phyloP scores from a whole-genome alignment of 2,888 invertebrate genomes.

The Cheilosia impressa region DNA sequence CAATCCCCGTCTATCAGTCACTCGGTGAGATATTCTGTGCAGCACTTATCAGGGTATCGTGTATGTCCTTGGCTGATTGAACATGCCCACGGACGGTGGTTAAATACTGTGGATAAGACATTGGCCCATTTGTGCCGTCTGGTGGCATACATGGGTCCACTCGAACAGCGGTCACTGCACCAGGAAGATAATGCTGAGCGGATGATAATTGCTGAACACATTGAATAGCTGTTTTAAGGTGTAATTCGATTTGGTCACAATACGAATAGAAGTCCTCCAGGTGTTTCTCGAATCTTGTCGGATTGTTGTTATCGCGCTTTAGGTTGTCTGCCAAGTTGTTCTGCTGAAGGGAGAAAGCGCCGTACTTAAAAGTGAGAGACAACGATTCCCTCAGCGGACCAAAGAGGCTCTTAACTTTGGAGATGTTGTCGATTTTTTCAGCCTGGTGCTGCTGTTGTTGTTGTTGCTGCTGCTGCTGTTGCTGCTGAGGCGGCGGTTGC shows the following conservation, averaged over 20 bases:
- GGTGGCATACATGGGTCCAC: slow-evolving; percentile 88
- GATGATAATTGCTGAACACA: slow-evolving; percentile 93
- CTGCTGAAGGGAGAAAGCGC: slow-evolving; percentile 93
- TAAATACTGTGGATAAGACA: slow-evolving; percentile 95
- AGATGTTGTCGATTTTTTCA: slow-evolving; percentile 93
- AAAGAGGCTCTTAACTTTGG: slow-evolving; percentile 92
- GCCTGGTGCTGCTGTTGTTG: slow-evolving; percentile 83
- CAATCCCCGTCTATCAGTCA: slow-evolving; percentile 80
- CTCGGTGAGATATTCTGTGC: slow-evolving; percentile 86
- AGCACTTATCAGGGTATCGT: slow-evolving; percentile 93
- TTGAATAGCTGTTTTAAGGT: slow-evolving; percentile 94
- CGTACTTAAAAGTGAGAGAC: slow-evolving; percentile 92
- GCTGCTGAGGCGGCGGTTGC: slow-evolving; percentile 78
- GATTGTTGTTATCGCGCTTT: slow-evolving; percentile 91
- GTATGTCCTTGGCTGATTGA: slow-evolving; percentile 94
- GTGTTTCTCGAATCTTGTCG: slow-evolving; percentile 93
- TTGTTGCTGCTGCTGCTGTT: slow-evolving; percentile 79
- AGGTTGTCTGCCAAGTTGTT: slow-evolving; percentile 94
- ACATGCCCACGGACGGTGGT: slow-evolving; percentile 94
- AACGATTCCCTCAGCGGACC: slow-evolving; percentile 92
- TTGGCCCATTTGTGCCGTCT: slow-evolving; percentile 87
- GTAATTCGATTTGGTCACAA: slow-evolving; percentile 97
- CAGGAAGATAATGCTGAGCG: slow-evolving; percentile 92
- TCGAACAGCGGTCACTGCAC: slow-evolving; percentile 90
- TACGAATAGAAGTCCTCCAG: slow-evolving; percentile 97